These are phyloP conservation scores for Chamaetylas fuelleborni DNA, from an alignment of 2,113 vertebrate genomes.

Conservation along the genomic window DNA sequence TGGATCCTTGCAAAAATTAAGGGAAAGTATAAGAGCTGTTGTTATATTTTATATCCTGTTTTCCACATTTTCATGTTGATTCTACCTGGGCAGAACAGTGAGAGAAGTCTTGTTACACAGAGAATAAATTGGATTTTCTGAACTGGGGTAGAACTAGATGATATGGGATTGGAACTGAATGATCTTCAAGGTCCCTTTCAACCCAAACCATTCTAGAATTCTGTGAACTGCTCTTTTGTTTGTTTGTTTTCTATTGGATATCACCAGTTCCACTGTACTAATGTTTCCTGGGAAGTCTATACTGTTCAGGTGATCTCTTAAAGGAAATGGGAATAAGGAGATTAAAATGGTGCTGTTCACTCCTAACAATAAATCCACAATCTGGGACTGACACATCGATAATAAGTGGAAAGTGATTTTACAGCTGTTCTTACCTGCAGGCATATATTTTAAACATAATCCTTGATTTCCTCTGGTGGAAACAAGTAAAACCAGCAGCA, in stretches of 20 bases:
- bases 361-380: not conserved
- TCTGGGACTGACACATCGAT: not conserved
- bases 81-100: not conserved
- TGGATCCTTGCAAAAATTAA: not conserved
- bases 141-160: not conserved
- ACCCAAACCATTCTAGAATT: not conserved
- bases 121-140: not conserved
- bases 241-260: not conserved
- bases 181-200: not conserved
- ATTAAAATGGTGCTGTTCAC: not conserved
- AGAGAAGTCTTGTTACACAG: not conserved
- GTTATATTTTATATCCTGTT: not conserved
- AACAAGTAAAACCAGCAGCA: not conserved
- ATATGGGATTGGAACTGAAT: not conserved
- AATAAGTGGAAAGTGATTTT: not conserved
- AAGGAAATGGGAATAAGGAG: not conserved
- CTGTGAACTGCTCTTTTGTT: not conserved
- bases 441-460: not conserved
- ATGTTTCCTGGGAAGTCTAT: not conserved
- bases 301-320: not conserved
- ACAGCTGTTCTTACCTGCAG: not conserved
- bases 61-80: not conserved
- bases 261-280: not conserved
- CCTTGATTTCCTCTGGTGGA: not conserved
- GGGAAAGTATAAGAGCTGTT: not conserved